phyloP scores from a whole-genome alignment of 2,888 invertebrate species.

The Cosmia trapezina region DNA sequence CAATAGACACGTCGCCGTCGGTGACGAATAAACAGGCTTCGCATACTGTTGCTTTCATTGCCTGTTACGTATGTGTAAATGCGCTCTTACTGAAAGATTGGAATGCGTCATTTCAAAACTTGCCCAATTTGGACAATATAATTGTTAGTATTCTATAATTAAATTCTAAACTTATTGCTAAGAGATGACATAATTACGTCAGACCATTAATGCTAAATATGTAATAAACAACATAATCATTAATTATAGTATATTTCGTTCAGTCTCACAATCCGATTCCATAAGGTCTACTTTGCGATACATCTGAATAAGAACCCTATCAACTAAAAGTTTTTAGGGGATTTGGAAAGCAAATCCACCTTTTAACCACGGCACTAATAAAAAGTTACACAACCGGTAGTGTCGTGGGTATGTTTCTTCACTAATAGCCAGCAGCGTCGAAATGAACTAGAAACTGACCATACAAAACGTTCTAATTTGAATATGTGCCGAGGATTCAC shows the following conservation, averaged over 20 bases:
- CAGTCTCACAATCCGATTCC: slow-evolving; percentile 29
- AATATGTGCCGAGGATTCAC: neutral
- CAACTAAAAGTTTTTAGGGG: neutral
- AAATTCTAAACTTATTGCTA: slow-evolving; percentile 42
- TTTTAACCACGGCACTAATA: neutral
- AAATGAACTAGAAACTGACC: neutral
- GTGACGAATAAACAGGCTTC: neutral
- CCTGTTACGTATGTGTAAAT: neutral
- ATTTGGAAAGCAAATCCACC: neutral
- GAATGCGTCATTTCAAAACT: slow-evolving; percentile 26
- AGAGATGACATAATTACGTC: slow-evolving; percentile 18
- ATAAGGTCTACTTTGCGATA: neutral
- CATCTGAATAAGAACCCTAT: neutral
- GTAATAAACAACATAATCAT: slow-evolving; percentile 31
- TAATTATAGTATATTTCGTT: slow-evolving; percentile 26
- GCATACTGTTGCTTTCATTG: slow-evolving; percentile 8
- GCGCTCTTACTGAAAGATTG: slow-evolving; percentile 6
- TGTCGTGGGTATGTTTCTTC: neutral
- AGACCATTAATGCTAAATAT: slow-evolving; percentile 26
- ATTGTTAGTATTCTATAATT: slow-evolving; percentile 36
- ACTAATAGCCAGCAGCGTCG: neutral
- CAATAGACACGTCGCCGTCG: neutral
- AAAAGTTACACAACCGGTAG: neutral
- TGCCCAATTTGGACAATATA: neutral
- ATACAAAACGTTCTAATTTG: neutral